A percentile compares a stretch with the other conserved stretches of the same genome.
These are phyloP conservation scores for Papilio protenor DNA, from an alignment of 2,888 invertebrate species.

Conservation along the genomic window DNA sequence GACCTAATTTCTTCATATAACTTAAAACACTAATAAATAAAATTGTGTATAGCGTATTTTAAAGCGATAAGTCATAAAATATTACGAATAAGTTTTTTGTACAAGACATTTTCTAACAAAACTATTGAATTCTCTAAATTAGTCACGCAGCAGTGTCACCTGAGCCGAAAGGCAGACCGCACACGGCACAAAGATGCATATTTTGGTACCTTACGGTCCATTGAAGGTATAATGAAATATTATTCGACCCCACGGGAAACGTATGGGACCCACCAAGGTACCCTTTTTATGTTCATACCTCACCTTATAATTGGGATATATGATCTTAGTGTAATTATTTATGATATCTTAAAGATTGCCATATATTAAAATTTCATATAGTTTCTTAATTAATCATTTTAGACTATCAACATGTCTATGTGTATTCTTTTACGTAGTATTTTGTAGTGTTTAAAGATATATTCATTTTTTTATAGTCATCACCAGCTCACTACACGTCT, in stretches of 20 bases:
- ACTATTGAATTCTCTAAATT: slow-evolving; percentile 62
- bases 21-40: no score
- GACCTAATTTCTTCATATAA: no score
- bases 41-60: neutral
- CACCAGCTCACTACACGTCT: no score
- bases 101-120: slow-evolving; percentile 50
- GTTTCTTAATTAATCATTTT: neutral
- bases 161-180: slow-evolving; percentile 77
- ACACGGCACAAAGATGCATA: slow-evolving; percentile 74
- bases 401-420: slow-evolving; percentile 34
- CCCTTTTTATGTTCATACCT: slow-evolving; percentile 66
- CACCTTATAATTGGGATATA: slow-evolving; percentile 72
- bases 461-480: no score
- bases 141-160: slow-evolving; percentile 79
- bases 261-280: slow-evolving; percentile 59
- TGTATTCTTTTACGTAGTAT: no score
- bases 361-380: neutral
- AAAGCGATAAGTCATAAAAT: slow-evolving; percentile 43
- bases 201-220: slow-evolving; percentile 73
- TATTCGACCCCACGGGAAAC: slow-evolving; percentile 75
- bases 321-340: slow-evolving; percentile 70
- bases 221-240: slow-evolving; percentile 78
- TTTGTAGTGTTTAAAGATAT: no score
- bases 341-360: slow-evolving; percentile 51
- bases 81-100: slow-evolving; percentile 56